These are phyloP conservation scores for Galago senegalensis DNA, from an alignment of 2,797 vertebrate species.

Conservation along the genomic window DNA sequence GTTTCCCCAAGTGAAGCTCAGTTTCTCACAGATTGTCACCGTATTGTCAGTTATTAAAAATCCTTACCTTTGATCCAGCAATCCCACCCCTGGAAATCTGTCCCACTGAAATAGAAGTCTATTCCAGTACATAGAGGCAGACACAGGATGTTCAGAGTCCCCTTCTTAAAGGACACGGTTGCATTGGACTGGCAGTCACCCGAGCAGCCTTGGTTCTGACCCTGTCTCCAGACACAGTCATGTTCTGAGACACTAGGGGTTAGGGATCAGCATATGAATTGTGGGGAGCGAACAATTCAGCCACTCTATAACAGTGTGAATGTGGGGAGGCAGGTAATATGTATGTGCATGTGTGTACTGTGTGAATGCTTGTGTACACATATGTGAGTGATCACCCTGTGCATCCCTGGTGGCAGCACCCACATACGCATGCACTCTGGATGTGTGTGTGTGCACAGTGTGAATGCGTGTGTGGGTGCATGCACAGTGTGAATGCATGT, in stretches of 20 bases:
- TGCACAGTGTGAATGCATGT: too few relatives aligned
- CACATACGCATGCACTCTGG: neutral
- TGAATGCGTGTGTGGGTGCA: neutral
- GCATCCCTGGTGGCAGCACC: too few relatives aligned
- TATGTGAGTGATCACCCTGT: too few relatives aligned
- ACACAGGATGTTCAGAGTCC: neutral
- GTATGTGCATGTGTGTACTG: rapidly evolving
- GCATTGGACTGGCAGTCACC: neutral
- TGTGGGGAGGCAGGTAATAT: neutral
- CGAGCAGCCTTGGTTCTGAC: neutral
- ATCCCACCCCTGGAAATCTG: neutral
- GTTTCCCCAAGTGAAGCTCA: neutral
- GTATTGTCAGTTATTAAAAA: neutral
- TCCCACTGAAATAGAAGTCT: neutral
- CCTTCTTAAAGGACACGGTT: neutral
- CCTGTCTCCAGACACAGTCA: neutral
- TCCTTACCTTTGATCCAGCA: neutral
- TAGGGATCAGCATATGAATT: neutral
- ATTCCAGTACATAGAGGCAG: neutral
- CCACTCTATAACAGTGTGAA: neutral
- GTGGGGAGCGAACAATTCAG: neutral
- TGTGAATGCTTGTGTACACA: neutral
- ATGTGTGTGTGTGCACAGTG: neutral
- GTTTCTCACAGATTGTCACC: neutral
- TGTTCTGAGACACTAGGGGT: neutral